These are phyloP conservation scores for Sminthurides aquaticus DNA, from an alignment of 2,888 invertebrate genomes.

Conservation along the genomic window DNA sequence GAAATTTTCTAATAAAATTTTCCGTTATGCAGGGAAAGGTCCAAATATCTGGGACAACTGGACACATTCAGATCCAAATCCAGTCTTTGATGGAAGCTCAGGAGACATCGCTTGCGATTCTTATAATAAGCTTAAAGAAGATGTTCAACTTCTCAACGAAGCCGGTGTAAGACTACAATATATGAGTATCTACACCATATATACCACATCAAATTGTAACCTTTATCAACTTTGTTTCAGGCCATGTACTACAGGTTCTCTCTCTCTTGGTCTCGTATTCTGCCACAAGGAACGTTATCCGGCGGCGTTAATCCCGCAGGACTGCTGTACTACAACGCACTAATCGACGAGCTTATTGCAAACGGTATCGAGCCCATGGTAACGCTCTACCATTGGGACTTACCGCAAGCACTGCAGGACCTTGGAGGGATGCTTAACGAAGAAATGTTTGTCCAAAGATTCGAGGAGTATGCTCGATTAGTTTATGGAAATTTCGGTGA, in stretches of 20 bases:
- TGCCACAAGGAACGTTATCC: constrained; percentile 45
- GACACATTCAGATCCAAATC: constrained; percentile 44
- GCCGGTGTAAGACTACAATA: constrained; percentile 43
- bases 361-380: constrained; percentile 35
- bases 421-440: constrained; percentile 45
- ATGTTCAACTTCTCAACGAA: constrained; percentile 47
- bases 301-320: constrained; percentile 26
- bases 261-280: constrained; percentile 49
- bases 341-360: too few species aligned
- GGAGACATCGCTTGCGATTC: constrained; percentile 49
- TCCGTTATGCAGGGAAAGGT: constrained; percentile 57
- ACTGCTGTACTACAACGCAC: constrained; percentile 28
- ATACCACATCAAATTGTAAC: too few species aligned
- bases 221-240: constrained; percentile 7
- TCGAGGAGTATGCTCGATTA: constrained; percentile 24
- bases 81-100: constrained; percentile 46
- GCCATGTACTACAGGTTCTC: constrained; percentile 46
- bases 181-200: too few species aligned
- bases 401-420: constrained; percentile 46
- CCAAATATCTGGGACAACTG: constrained; percentile 54
- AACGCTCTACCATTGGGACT: too few species aligned
- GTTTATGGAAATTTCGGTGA: constrained; percentile 28
- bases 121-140: constrained; percentile 48
- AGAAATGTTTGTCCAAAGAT: constrained; percentile 17
- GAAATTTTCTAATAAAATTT: too few species aligned